phyloP scores from a whole-genome alignment of 2,113 vertebrate genomes.

The Myotis yumanensis region DNA sequence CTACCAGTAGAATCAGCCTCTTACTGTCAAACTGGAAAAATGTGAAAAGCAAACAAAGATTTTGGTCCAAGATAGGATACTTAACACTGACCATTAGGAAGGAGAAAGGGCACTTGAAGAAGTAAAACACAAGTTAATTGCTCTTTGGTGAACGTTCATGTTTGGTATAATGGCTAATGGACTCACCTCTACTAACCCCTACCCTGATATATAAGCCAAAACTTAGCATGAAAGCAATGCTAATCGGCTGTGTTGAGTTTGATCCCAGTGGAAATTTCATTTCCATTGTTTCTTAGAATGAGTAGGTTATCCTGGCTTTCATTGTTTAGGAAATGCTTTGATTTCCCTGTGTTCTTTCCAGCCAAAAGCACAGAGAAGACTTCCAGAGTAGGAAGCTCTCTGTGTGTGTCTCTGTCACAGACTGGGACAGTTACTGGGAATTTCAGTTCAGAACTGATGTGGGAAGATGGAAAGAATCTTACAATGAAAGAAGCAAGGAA shows the following conservation, averaged over 20 bases:
- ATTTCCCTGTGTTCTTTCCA: slow-evolving; percentile 30
- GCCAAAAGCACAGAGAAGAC: slow-evolving; percentile 2
- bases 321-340: slow-evolving; percentile 59
- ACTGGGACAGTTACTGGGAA: neutral
- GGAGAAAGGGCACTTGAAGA: slow-evolving; percentile 43
- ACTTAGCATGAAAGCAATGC: slow-evolving; percentile 60
- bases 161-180: slow-evolving; percentile 11
- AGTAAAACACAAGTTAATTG: slow-evolving; percentile 35
- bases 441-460: slow-evolving; percentile 8
- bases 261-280: slow-evolving; percentile 56
- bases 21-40: slow-evolving; percentile 60
- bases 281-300: slow-evolving; percentile 68
- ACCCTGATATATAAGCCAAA: slow-evolving; percentile 20
- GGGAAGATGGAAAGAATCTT: neutral
- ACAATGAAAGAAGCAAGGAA: neutral
- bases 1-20: neutral
- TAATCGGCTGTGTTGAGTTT: slow-evolving; percentile 25
- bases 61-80: neutral
- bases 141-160: neutral
- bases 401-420: neutral
- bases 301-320: slow-evolving; percentile 56
- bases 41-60: slow-evolving; percentile 63
- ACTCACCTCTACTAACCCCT: neutral
- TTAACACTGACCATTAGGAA: slow-evolving; percentile 27
- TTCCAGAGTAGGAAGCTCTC: slow-evolving; percentile 56